Evolutionary conservation across 2,113 vertebrate genomes (phyloP), one percentile per base, ranked within the genome.

Genomic region (Pelecanus crispus): DNA sequence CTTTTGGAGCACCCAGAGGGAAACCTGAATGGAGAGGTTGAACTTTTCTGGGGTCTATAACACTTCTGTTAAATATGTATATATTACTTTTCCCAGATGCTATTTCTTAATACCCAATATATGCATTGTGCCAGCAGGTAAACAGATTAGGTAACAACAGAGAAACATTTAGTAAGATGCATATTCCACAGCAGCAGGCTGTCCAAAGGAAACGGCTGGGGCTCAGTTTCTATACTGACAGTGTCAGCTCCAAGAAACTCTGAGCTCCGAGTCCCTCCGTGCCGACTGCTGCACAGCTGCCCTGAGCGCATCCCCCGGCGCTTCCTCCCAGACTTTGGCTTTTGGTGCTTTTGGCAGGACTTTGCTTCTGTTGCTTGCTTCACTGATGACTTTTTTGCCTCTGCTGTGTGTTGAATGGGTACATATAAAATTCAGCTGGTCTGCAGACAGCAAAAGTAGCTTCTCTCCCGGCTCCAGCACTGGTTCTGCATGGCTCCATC

Each of bases 261-360:
- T 6, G 26, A 68, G 75, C 58, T 63, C 61, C 2, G 3, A 73
- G 55, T 9, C 56, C 24, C 34, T 55, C 3, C 0, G 58, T 40
- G 47, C 79, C 49, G 32, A 15, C 2, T 14, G 50, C 47, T 22
- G 44, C 72, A 18, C 32, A 2, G 4, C 78, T 49, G 45, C 32
- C 32, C 67, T 7, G 17, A 19, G 50, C 1, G 0, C 40, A 22
- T 22, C 42, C 44, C n/a, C 31, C 53, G 9, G 21, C 0, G 0
- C 71, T 16, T 44, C 56, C 56, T 73, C n/a, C 28, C 38, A 28
- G 49, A 5, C 62, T 6, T 28, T 2, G 1, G 36, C 1, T 0
- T 31, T 26, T 13, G 65, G 24, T 17, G 38, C 13, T 58, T 86
- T 42, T 56, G 65, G 38, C 32, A 72, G n/a, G 25, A 28, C 55